phyloP scores from a whole-genome alignment of 1,140 invertebrate species.

The Zaprionus ghesquierei region DNA sequence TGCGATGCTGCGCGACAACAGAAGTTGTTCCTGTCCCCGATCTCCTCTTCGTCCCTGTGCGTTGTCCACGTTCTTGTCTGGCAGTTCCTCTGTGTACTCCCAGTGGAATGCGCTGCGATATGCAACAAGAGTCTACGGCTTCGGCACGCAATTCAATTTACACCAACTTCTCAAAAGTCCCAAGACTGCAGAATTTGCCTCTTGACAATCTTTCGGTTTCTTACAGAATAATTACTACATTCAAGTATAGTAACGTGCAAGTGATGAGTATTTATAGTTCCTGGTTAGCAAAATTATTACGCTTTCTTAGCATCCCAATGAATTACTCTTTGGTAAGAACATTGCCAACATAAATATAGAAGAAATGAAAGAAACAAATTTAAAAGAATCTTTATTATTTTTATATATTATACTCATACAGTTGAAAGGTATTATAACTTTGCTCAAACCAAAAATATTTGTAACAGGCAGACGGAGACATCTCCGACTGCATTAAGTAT shows the following conservation, averaged over 20 bases:
- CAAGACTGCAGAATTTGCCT: conserved; percentile 13
- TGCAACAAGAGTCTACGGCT: conserved; percentile 1
- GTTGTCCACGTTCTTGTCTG: neutral
- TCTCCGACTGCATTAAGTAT: too few species aligned
- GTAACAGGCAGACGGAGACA: too few species aligned
- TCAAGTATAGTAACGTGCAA: neutral
- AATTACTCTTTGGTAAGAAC: too few species aligned
- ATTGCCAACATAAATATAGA: too few species aligned
- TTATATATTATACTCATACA: too few species aligned
- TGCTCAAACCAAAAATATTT: too few species aligned
- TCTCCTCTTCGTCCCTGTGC: neutral
- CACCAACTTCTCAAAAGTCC: neutral
- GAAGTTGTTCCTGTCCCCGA: neutral
- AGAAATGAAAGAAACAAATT: too few species aligned
- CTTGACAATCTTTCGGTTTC: neutral
- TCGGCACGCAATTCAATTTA: conserved; percentile 38
- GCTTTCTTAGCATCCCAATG: too few species aligned
- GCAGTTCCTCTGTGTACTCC: neutral
- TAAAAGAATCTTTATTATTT: too few species aligned
- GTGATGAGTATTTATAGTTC: neutral
- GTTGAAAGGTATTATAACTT: too few species aligned
- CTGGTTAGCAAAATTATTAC: too few species aligned
- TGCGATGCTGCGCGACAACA: conserved; percentile 15
- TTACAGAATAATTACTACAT: neutral
- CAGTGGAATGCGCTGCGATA: neutral